Conservation (phyloP, 2,888 invertebrate genomes). For the Aporophyla nigra region DNA sequence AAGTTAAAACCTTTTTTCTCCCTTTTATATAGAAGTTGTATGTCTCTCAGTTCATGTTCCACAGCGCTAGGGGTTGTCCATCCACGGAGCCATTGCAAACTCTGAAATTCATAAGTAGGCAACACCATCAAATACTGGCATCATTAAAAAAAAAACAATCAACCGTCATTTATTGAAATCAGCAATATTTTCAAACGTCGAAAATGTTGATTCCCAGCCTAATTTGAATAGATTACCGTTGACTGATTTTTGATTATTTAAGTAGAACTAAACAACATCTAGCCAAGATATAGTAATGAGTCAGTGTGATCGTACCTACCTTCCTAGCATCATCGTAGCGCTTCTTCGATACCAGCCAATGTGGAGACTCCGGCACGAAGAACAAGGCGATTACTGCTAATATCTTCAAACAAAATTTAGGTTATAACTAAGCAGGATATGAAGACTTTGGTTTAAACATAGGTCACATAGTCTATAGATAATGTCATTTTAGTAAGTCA, state of each 20-base stretch:
- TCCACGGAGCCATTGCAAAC: conserved; percentile 95
- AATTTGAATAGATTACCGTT: no score
- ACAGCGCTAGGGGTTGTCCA: conserved; percentile 93
- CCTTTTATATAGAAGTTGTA: conserved; percentile 83
- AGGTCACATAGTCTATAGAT: not conserved
- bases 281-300: not conserved
- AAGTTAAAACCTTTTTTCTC: conserved; percentile 70
- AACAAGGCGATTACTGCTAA: conserved; percentile 92
- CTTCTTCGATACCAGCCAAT: conserved; percentile 94
- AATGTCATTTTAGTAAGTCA: not conserved
- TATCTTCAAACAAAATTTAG: conserved; percentile 76
- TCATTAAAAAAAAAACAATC: no score
- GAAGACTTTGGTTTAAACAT: not conserved
- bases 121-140: not conserved
- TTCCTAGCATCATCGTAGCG: conserved; percentile 92
- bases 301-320: conserved; percentile 71
- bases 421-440: not conserved
- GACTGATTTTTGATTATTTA: not conserved
- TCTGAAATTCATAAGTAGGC: conserved; percentile 73
- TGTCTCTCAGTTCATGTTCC: conserved; percentile 90
- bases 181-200: no score
- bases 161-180: no score
- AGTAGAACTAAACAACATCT: not conserved
- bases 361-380: conserved; percentile 95
- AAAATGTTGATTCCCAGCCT: no score